Percentiles rank a stretch among this genome's conserved stretches.
phyloP scores from a whole-genome alignment of 2,113 vertebrate genomes.

The Plecotus auritus region DNA sequence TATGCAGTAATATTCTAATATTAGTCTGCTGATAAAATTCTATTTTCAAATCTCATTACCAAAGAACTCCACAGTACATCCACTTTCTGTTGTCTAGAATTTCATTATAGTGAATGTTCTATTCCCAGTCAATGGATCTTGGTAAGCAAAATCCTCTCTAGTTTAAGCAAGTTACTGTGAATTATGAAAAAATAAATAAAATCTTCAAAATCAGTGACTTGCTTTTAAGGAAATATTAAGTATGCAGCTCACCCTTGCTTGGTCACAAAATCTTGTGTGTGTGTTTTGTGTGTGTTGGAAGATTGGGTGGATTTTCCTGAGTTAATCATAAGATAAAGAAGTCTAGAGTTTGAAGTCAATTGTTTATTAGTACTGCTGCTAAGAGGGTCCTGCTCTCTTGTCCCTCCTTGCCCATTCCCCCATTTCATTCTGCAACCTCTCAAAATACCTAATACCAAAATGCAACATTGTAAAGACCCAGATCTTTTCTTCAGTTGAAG shows the following conservation, averaged over 20 bases:
- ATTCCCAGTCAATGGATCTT: not conserved
- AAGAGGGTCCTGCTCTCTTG: not conserved
- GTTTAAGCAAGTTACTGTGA: slow-evolving; percentile 12
- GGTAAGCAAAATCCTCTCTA: not conserved
- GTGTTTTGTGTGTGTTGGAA: not conserved
- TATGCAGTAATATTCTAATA: slow-evolving; percentile 42
- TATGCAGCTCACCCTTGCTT: not conserved
- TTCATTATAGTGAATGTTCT: slow-evolving; percentile 1
- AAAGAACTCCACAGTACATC: not conserved
- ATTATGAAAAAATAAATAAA: slow-evolving; percentile 26
- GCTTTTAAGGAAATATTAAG: not conserved
- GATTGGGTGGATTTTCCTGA: not conserved
- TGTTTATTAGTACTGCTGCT: not conserved
- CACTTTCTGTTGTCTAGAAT: slow-evolving; percentile 15
- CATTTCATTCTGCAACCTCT: not conserved
- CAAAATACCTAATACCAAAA: slow-evolving; percentile 3
- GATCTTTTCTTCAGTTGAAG: not conserved
- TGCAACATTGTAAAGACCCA: not conserved
- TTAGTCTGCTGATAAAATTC: slow-evolving; percentile 38
- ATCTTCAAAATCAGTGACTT: not conserved
- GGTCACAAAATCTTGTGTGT: not conserved
- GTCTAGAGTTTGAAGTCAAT: not conserved
- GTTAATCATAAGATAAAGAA: not conserved
- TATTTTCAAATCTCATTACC: slow-evolving; percentile 59
- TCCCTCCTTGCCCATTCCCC: not conserved